Conservation (phyloP, 2,797 vertebrate genomes). For the Enteromius trimaculatus region DNA sequence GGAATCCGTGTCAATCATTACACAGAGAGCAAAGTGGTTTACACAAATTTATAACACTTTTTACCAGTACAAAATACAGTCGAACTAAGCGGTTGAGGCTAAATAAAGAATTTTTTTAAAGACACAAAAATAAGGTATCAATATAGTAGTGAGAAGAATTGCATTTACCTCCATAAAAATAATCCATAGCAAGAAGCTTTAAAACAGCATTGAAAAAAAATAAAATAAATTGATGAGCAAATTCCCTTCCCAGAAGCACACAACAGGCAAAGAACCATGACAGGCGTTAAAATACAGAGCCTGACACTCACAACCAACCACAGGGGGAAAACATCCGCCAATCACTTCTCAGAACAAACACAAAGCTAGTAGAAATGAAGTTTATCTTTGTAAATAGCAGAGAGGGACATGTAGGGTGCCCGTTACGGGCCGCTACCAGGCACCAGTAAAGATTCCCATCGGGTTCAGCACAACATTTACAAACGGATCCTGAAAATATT, state of each 20-base stretch:
- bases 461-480: conserved; percentile 19
- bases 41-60: conserved; percentile 83
- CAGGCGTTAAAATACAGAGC: conserved; percentile 75
- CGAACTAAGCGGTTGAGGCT: conserved; percentile 79
- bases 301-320: conserved; percentile 69
- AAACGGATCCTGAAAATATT: conserved; percentile 10
- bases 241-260: conserved; percentile 69
- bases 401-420: conserved; percentile 20
- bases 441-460: conserved; percentile 18
- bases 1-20: conserved; percentile 38
- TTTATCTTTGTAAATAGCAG: conserved; percentile 32
- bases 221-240: conserved; percentile 64
- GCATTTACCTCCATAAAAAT: conserved; percentile 81
- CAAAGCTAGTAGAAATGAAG: conserved; percentile 33
- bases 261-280: conserved; percentile 77
- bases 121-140: conserved; percentile 82
- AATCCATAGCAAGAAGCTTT: conserved; percentile 76
- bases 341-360: conserved; percentile 30
- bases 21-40: conserved; percentile 68
- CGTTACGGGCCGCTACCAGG: conserved; percentile 36
- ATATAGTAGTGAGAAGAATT: conserved; percentile 80
- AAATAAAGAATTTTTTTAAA: conserved; percentile 79
- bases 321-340: conserved; percentile 53
- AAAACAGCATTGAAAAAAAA: conserved; percentile 81
- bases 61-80: conserved; percentile 86